Evolutionary conservation across 2,888 invertebrate species (phyloP).

Genomic region (Caradrina clavipalpis): DNA sequence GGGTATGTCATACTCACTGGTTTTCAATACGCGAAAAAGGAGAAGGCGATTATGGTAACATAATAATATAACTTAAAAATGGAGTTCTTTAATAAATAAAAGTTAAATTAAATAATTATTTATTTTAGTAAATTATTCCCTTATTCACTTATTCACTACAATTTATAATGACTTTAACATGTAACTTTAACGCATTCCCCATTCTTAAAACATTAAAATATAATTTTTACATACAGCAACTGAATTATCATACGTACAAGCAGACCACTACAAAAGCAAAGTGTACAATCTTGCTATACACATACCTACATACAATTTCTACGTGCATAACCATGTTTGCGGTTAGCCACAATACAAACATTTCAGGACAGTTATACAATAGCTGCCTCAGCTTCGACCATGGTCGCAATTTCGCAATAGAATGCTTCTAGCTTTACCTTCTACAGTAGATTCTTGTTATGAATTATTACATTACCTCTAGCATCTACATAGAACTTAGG

Average conservation of each 20-base stretch:
- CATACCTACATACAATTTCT: not conserved
- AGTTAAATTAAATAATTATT: too few relatives aligned
- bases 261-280: not conserved
- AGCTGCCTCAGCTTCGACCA: not conserved
- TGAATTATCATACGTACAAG: too few relatives aligned
- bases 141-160: too few relatives aligned
- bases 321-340: not conserved
- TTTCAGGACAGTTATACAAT: not conserved
- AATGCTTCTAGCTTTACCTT: not conserved
- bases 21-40: not conserved
- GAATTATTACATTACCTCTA: not conserved
- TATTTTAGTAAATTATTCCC: too few relatives aligned
- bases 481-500: not conserved
- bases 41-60: not conserved
- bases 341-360: slow-evolving; percentile 6
- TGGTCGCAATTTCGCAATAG: not conserved
- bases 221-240: too few relatives aligned
- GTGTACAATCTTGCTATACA: not conserved
- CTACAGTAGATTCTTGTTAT: not conserved
- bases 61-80: not conserved
- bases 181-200: too few relatives aligned
- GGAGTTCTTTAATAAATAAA: not conserved
- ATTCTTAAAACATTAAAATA: too few relatives aligned
- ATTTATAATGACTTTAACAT: too few relatives aligned
- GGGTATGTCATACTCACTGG: not conserved